Percentiles rank a stretch among this genome's conserved stretches.
Conservation (phyloP, 1,140 invertebrate genomes). For the Caligus rogercresseyi region DNA sequence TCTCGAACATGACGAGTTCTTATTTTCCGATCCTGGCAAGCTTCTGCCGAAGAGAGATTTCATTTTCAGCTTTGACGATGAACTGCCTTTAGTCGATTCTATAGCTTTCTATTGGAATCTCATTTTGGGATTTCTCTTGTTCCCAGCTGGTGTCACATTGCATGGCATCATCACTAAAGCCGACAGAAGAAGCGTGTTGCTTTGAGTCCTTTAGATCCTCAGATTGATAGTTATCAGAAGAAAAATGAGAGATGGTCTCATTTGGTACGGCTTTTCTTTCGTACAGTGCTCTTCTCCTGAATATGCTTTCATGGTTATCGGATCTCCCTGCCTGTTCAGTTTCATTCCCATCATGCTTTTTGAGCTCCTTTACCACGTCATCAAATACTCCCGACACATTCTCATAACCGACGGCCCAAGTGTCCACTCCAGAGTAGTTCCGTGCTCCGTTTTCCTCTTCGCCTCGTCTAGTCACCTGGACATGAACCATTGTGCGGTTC, state of each 20-base stretch:
- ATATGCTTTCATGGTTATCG: too few relatives aligned
- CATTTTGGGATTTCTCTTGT: background rate
- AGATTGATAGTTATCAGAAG: too few relatives aligned
- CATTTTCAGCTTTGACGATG: background rate
- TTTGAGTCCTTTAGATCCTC: too few relatives aligned
- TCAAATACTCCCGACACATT: background rate
- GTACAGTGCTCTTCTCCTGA: background rate
- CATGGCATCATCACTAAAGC: background rate
- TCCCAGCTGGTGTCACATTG: background rate
- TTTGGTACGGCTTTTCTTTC: too few relatives aligned
- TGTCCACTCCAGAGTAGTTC: background rate
- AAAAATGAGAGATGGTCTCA: too few relatives aligned
- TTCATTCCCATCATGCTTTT: background rate
- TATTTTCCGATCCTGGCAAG: background rate
- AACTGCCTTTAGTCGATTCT: too few relatives aligned
- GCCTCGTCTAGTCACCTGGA: background rate
- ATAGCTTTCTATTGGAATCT: background rate
- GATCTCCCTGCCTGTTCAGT: background rate
- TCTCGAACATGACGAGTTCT: background rate
- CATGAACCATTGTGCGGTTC: background rate
- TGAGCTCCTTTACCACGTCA: background rate
- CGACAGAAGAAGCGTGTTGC: background rate
- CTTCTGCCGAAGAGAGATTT: background rate
- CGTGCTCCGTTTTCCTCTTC: background rate
- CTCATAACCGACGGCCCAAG: background rate